These are phyloP conservation scores for Tribolium castaneum DNA, from an alignment of 1,140 invertebrate genomes.

Conservation along the genomic window DNA sequence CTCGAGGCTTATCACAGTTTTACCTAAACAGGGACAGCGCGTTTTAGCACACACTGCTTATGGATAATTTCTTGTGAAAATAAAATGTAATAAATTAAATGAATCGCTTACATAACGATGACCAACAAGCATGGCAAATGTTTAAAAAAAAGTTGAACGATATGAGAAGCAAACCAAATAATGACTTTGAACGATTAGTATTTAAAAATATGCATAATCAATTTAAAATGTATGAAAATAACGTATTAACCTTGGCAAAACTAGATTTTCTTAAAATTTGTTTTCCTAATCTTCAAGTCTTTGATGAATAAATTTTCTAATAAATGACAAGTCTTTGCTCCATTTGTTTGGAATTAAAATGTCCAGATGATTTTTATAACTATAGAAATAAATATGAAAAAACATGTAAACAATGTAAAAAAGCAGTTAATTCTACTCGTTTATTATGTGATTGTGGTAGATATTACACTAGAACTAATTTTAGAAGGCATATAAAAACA, in stretches of 20 bases:
- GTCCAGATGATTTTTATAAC: not conserved
- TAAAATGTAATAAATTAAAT: slow-evolving; percentile 9
- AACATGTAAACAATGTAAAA: too few species aligned
- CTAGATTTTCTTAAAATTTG: not conserved
- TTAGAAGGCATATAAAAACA: too few species aligned
- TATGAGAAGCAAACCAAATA: slow-evolving; percentile 7
- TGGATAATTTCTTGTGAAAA: slow-evolving; percentile 1
- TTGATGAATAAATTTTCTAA: not conserved
- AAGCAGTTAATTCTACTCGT: too few species aligned
- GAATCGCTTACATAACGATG: slow-evolving; percentile 9
- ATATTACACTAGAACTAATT: too few species aligned
- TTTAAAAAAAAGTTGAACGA: not conserved
- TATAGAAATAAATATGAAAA: too few species aligned
- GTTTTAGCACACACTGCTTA: not conserved
- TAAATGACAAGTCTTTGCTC: not conserved
- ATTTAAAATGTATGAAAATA: not conserved
- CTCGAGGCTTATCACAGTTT: not conserved
- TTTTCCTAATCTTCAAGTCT: not conserved
- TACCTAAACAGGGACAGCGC: not conserved
- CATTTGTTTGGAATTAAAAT: not conserved
- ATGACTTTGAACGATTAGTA: slow-evolving; percentile 11
- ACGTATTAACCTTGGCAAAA: not conserved
- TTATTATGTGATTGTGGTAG: too few species aligned
- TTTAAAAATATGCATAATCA: not conserved
- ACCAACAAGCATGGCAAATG: not conserved